Base-by-base conservation (phyloP, 2,888 invertebrate species). In the Papilio elwesi region DNA sequence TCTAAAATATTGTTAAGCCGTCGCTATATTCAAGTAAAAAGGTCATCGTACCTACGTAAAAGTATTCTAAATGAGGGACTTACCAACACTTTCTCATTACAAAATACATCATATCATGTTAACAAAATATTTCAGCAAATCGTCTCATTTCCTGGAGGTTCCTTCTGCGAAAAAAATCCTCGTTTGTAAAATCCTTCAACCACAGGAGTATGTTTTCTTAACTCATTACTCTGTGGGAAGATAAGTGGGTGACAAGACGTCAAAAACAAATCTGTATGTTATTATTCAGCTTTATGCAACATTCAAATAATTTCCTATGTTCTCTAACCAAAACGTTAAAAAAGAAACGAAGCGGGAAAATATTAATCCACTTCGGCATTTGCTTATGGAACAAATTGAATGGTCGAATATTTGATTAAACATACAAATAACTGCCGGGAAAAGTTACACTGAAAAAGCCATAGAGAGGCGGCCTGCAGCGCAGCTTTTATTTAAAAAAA, bases 361-460 rank as follows among this genome's bases (percentile, higher is more conserved):
- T 49, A 57, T 26, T 59, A 57, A 68, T 57, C 57, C 68, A 62
- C 10, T 43, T 62, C 26, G 57, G 67, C 43, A 47, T 62, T 36
- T 43, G 57, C 38, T 52, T 63, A 51, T 63, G 16, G 26, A 70
- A 63, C 10, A 47, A 63, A 63, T 52, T 52, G 38, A 71, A 71
- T 71, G 15, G 48, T n/a, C 13, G 53, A 55, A 63, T 57, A 62
- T 67, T 71, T 67, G 62, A 67, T 67, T 62, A 71, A 62, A 53
- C 47, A 62, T 48, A 72, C 53, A 72, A 72, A 72, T 63, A 62
- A 53, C 51, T 53, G 63, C 7, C 47, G 62, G 63, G 47, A 10
- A 68, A 68, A 63, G 68, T 68, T 68, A 68, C 68, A 68, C 10
- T 68, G 52, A 26, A 68, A 68, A 72, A 64, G 48, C 55, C 68